Evolutionary conservation across 2,113 vertebrate genomes (phyloP).

Genomic region (Engraulis encrasicolus): DNA sequence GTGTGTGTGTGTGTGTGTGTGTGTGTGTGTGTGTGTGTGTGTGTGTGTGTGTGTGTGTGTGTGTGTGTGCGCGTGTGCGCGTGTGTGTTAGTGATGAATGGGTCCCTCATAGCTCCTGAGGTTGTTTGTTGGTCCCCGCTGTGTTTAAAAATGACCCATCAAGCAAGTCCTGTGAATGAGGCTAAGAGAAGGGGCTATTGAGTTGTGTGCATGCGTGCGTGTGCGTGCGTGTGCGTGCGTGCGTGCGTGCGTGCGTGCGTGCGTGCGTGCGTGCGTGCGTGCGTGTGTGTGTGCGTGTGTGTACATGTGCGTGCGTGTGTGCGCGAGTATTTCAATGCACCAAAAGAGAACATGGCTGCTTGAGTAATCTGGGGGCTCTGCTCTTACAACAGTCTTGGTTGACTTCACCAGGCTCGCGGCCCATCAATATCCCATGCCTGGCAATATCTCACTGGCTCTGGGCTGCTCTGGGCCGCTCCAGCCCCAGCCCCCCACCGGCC

Average conservation of each 20-base stretch:
- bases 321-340: conserved; percentile 23
- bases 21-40: too few species aligned
- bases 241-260: too few species aligned
- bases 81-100: conserved; percentile 63
- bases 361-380: conserved; percentile 63
- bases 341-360: conserved; percentile 63
- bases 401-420: conserved; percentile 54
- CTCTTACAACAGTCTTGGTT: conserved; percentile 34
- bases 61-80: neutral
- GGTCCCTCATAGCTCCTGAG: conserved; percentile 49
- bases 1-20: too few species aligned
- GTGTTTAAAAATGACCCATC: conserved; percentile 76
- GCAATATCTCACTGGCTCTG: too few species aligned
- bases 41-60: too few species aligned
- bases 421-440: conserved; percentile 64
- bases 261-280: too few species aligned
- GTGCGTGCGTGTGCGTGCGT: too few species aligned
- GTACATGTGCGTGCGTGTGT: too few species aligned
- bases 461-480: conserved; percentile 64
- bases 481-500: conserved; percentile 57
- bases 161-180: conserved; percentile 60
- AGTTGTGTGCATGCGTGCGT: too few species aligned
- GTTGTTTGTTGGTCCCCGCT: conserved; percentile 65
- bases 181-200: conserved; percentile 60
- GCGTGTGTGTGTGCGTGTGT: too few species aligned